phyloP scores from a whole-genome alignment of 2,797 vertebrate genomes.

The Miichthys miiuy region DNA sequence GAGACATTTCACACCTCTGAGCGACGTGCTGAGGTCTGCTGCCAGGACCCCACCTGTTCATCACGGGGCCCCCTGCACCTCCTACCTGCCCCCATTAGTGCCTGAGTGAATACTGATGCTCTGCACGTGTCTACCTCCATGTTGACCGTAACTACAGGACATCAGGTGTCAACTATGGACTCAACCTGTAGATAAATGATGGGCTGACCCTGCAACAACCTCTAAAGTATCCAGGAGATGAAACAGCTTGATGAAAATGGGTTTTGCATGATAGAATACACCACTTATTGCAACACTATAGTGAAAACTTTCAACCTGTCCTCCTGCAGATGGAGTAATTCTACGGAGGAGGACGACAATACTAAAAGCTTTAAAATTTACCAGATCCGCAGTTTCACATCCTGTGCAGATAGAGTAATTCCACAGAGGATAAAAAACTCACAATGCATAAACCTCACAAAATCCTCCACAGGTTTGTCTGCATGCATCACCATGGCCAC shows the following conservation, averaged over 20 bases:
- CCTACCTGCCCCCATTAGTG: slow-evolving; percentile 59
- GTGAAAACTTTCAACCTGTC: slow-evolving; percentile 16
- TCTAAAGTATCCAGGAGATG: neutral
- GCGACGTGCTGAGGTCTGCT: slow-evolving; percentile 40
- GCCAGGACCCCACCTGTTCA: slow-evolving; percentile 61
- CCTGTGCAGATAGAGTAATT: slow-evolving; percentile 27
- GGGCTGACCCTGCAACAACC: neutral
- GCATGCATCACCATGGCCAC: slow-evolving; percentile 43
- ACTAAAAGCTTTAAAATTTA: neutral
- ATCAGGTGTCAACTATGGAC: slow-evolving; percentile 54
- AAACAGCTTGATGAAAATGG: slow-evolving; percentile 16
- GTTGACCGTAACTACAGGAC: slow-evolving; percentile 32
- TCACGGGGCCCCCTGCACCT: slow-evolving; percentile 39
- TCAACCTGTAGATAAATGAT: slow-evolving; percentile 29
- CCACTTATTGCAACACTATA: neutral
- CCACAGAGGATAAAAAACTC: slow-evolving; percentile 19
- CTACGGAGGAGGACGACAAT: neutral
- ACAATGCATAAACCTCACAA: slow-evolving; percentile 21
- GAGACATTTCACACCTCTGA: slow-evolving; percentile 41
- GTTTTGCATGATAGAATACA: slow-evolving; percentile 15
- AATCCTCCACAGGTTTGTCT: slow-evolving; percentile 29
- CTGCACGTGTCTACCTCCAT: slow-evolving; percentile 38
- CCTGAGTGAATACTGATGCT: slow-evolving; percentile 51
- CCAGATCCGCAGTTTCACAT: slow-evolving; percentile 20
- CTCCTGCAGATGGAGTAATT: slow-evolving; percentile 32